Conservation (phyloP, 2,113 vertebrate genomes). For the Irena cyanogastra region DNA sequence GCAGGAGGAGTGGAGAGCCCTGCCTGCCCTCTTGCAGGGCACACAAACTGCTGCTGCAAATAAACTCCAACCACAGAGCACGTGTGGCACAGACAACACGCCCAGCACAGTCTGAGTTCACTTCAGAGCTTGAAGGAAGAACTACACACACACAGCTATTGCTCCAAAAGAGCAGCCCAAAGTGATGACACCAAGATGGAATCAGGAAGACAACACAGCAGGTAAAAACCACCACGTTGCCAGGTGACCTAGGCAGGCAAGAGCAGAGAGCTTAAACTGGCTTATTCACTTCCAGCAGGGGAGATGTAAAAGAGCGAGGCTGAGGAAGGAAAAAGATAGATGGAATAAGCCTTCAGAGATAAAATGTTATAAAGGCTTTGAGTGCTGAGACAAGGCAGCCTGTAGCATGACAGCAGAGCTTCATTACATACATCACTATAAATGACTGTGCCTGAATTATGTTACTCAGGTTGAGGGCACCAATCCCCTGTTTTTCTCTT, state of each 20-base stretch:
- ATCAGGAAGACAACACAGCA: not conserved
- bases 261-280: not conserved
- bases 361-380: not conserved
- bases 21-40: not conserved
- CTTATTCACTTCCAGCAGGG: not conserved
- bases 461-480: not conserved
- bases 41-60: not conserved
- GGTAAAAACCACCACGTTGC: not conserved
- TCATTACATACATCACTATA: not conserved
- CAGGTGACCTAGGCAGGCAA: not conserved
- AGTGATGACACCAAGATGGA: not conserved
- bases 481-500: not conserved
- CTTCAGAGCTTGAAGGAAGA: not conserved
- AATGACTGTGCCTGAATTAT: not conserved
- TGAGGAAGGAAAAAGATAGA: not conserved
- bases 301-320: not conserved
- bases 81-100: accelerated
- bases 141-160: not conserved
- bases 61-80: not conserved
- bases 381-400: not conserved
- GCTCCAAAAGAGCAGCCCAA: not conserved
- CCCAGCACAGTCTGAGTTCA: not conserved
- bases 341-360: not conserved
- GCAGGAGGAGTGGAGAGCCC: not conserved
- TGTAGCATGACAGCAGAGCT: not conserved